Evolutionary conservation across 2,888 invertebrate genomes (phyloP).

Genomic region (Chrysomela aeneicollis): DNA sequence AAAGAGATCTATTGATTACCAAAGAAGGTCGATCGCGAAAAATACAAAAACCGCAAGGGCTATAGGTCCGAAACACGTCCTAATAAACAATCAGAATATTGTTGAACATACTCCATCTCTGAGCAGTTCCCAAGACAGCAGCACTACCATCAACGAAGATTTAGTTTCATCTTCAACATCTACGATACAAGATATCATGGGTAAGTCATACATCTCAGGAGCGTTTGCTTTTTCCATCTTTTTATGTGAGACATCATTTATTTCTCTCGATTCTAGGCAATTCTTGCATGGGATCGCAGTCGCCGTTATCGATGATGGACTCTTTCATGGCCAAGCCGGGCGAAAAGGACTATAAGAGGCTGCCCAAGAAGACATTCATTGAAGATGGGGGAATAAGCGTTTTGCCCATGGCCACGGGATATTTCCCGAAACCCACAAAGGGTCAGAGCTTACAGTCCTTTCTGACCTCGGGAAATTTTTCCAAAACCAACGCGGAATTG

Average conservation of each 20-base stretch:
- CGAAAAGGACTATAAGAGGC: conserved; percentile 61
- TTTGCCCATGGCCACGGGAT: conserved; percentile 68
- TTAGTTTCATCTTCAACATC: conserved; percentile 48
- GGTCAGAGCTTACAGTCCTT: conserved; percentile 79
- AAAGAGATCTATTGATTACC: background rate
- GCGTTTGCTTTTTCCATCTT: no score
- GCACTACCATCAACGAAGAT: conserved; percentile 45
- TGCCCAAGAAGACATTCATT: conserved; percentile 66
- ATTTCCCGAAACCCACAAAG: conserved; percentile 69
- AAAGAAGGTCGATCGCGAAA: conserved; percentile 30
- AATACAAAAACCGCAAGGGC: conserved; percentile 27
- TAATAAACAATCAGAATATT: conserved; percentile 57
- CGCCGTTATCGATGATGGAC: conserved; percentile 55
- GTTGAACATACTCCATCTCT: conserved; percentile 56
- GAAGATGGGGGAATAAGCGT: conserved; percentile 68
- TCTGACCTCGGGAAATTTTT: conserved; percentile 75
- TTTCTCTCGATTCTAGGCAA: no score
- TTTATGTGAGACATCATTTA: no score
- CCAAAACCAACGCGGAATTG: conserved; percentile 76
- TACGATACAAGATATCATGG: conserved; percentile 38
- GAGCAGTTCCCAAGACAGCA: conserved; percentile 50
- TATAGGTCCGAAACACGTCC: conserved; percentile 48
- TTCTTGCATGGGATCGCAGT: conserved; percentile 43
- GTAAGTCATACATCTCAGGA: background rate
- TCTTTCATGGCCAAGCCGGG: conserved; percentile 57